Evolutionary conservation across 2,888 invertebrate genomes (phyloP).

Genomic region (Melieria picta): DNA sequence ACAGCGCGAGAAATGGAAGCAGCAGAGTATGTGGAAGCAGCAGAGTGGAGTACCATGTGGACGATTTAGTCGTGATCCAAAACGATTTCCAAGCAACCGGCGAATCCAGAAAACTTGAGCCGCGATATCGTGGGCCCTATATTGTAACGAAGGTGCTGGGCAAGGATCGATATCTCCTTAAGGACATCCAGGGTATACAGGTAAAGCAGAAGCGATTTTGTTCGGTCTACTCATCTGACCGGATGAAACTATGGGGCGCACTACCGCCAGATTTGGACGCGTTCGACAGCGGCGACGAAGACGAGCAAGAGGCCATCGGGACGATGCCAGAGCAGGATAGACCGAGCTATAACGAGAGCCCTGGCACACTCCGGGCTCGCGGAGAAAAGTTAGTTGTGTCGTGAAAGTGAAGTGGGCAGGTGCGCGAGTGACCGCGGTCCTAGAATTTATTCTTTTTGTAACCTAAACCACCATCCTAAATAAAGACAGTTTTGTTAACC

Average conservation of each 20-base stretch:
- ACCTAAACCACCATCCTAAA: too few species aligned
- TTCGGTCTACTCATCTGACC: slow-evolving; percentile 2
- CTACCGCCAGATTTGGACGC: slow-evolving; percentile 8
- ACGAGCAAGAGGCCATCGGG: slow-evolving; percentile 21
- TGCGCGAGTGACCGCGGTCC: too few species aligned
- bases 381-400: too few species aligned
- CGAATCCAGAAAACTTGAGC: slow-evolving; percentile 27
- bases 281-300: slow-evolving; percentile 8
- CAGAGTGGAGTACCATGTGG: background rate
- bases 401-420: too few species aligned
- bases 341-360: slow-evolving; percentile 5
- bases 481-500: too few species aligned
- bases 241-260: slow-evolving; percentile 4
- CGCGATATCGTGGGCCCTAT: slow-evolving; percentile 20
- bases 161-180: slow-evolving; percentile 22
- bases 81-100: slow-evolving; percentile 25
- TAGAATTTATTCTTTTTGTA: too few species aligned
- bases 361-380: too few species aligned
- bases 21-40: accelerated
- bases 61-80: slow-evolving; percentile 24
- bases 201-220: too few species aligned
- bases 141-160: slow-evolving; percentile 19
- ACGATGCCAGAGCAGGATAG: slow-evolving; percentile 17
- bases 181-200: slow-evolving; percentile 21
- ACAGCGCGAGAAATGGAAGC: background rate